Evolutionary conservation across 2,888 invertebrate genomes (phyloP).

Genomic region (Apamea epomidion): DNA sequence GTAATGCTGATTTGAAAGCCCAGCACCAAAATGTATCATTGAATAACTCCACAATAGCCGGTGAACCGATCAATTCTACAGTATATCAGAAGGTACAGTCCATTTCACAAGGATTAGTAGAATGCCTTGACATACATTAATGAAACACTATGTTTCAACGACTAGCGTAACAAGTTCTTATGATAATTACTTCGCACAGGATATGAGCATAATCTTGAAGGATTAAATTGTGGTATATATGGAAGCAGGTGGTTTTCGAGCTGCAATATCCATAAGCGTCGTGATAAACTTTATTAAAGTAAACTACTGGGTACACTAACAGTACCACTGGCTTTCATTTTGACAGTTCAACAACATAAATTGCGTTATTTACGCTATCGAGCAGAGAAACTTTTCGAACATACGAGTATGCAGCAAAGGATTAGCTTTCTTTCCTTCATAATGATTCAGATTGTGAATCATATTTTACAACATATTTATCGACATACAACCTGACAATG

Average conservation of each 20-base stretch:
- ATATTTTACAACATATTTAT: too few species aligned
- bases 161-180: slow-evolving; percentile 33
- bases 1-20: slow-evolving; percentile 12
- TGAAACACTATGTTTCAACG: slow-evolving; percentile 19
- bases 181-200: slow-evolving; percentile 43
- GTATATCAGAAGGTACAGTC: slow-evolving; percentile 23
- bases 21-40: neutral
- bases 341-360: neutral
- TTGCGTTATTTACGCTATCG: neutral
- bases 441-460: too few species aligned
- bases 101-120: slow-evolving; percentile 49
- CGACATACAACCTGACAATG: too few species aligned
- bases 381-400: neutral
- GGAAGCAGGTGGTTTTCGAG: neutral
- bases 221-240: slow-evolving; percentile 11
- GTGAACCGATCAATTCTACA: slow-evolving; percentile 5
- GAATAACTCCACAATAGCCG: slow-evolving; percentile 9
- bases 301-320: neutral
- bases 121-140: slow-evolving; percentile 53
- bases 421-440: too few species aligned
- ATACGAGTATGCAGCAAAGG: too few species aligned
- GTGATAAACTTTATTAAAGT: neutral
- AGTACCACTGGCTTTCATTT: neutral
- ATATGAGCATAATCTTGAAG: slow-evolving; percentile 53
- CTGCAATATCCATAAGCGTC: neutral